Percentiles rank a stretch among this genome's conserved stretches.
Evolutionary conservation across 1,140 invertebrate species (phyloP).

Genomic region (Drosophila funebris): DNA sequence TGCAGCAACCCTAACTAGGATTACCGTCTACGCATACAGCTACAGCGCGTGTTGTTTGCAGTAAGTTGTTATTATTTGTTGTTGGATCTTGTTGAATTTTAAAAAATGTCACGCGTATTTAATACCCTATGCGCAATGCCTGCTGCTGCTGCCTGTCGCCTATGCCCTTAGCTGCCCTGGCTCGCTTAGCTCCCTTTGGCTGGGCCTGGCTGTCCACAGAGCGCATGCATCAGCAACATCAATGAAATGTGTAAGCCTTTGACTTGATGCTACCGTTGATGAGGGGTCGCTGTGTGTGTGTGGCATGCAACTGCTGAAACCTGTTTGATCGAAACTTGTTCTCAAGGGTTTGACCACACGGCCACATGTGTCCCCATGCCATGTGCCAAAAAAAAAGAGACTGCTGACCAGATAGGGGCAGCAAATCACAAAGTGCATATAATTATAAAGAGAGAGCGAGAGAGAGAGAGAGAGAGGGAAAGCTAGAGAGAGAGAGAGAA

Average conservation of each 20-base stretch:
- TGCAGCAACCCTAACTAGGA: conserved; percentile 52
- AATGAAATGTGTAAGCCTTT: conserved; percentile 74
- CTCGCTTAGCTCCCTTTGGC: conserved; percentile 2
- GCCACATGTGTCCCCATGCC: conserved; percentile 37
- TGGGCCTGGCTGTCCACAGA: not conserved
- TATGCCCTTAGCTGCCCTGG: conserved; percentile 2
- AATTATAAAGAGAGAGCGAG: not conserved
- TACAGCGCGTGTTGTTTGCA: conserved; percentile 9
- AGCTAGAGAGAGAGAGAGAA: not conserved
- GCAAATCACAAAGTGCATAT: conserved; percentile 38
- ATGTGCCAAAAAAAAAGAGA: conserved; percentile 37
- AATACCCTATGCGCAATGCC: conserved; percentile 17
- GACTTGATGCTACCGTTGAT: conserved; percentile 58
- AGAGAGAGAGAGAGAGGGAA: not conserved
- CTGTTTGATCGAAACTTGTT: conserved; percentile 69
- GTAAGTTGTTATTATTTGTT: conserved; percentile 60
- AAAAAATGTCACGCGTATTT: conserved; percentile 70
- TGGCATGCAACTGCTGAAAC: conserved; percentile 51
- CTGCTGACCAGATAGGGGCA: conserved; percentile 36
- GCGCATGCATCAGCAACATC: conserved; percentile 70
- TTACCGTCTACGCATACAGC: conserved; percentile 28
- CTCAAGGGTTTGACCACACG: conserved; percentile 64
- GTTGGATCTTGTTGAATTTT: conserved; percentile 57
- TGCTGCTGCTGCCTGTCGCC: not conserved
- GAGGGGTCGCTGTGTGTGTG: conserved; percentile 33